phyloP scores from a whole-genome alignment of 1,140 invertebrate genomes.

The Ostrea edulis region DNA sequence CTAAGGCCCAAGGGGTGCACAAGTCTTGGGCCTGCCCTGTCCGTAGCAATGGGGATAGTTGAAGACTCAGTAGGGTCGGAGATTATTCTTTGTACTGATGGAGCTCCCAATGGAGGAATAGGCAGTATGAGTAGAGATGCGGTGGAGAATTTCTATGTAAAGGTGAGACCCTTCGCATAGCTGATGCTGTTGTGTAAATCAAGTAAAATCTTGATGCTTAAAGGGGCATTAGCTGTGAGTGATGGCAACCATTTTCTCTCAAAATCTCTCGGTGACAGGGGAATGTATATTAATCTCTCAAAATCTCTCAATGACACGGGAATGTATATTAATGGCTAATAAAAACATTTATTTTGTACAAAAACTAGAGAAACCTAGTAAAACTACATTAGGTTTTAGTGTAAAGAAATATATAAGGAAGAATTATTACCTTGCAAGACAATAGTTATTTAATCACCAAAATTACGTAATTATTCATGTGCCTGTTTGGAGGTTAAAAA shows the following conservation, averaged over 20 bases:
- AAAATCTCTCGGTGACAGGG: not conserved
- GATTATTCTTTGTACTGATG: slow-evolving; percentile 77
- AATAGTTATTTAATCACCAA: too few relatives aligned
- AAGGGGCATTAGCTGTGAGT: not conserved
- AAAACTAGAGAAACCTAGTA: too few relatives aligned
- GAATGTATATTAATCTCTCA: too few relatives aligned
- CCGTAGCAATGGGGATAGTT: slow-evolving; percentile 69
- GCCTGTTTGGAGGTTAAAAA: too few relatives aligned
- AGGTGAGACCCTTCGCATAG: slow-evolving; percentile 49
- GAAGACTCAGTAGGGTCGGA: slow-evolving; percentile 69
- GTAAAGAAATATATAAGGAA: too few relatives aligned
- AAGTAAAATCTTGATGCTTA: too few relatives aligned
- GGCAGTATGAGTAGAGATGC: slow-evolving; percentile 54
- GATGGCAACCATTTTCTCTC: not conserved
- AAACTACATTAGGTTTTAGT: too few relatives aligned
- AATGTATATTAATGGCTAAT: too few relatives aligned
- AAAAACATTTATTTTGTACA: too few relatives aligned
- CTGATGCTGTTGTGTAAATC: not conserved
- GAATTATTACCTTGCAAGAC: too few relatives aligned
- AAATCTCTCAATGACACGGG: too few relatives aligned
- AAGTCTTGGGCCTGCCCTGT: slow-evolving; percentile 74
- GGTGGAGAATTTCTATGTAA: slow-evolving; percentile 61
- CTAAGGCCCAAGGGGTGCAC: slow-evolving; percentile 69
- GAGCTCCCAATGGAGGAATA: slow-evolving; percentile 74
- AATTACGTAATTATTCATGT: too few relatives aligned